A percentile compares a stretch with the other conserved stretches of the same genome.
Conservation (phyloP, 2,797 vertebrate genomes). For the Podarcis lilfordi region DNA sequence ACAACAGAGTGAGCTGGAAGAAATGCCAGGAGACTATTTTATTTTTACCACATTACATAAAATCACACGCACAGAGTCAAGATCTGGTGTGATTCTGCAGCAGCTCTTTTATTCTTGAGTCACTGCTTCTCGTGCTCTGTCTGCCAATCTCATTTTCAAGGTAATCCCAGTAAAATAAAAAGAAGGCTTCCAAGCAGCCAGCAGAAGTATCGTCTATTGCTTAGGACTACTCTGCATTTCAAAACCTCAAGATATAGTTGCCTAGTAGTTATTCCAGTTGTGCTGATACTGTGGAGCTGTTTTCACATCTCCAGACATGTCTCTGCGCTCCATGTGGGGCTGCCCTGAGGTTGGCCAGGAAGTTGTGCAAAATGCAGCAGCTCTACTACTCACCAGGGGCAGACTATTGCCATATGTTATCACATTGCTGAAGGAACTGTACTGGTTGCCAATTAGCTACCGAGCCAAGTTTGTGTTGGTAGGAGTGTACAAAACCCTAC, state of each 20-base stretch:
- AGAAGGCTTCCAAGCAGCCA: not conserved
- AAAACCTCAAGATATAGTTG: not conserved
- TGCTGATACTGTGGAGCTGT: not conserved
- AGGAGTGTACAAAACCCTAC: no score
- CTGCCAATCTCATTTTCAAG: slow-evolving; percentile 13
- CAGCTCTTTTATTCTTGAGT: not conserved
- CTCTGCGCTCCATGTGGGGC: no score
- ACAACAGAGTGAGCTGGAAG: not conserved
- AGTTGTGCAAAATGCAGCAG: no score
- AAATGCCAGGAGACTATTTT: not conserved
- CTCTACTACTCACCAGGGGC: no score
- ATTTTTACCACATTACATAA: slow-evolving; percentile 6
- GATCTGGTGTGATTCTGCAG: not conserved
- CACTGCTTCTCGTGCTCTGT: not conserved
- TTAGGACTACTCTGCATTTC: not conserved
- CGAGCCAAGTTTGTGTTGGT: no score
- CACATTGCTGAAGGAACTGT: no score
- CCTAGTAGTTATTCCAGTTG: not conserved
- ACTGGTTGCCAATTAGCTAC: no score
- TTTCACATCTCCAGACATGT: no score
- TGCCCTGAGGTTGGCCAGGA: no score
- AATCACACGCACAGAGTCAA: not conserved
- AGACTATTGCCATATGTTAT: no score
- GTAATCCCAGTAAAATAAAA: not conserved
- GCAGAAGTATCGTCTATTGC: not conserved